These are phyloP conservation scores for Trypoxylus dichotomus DNA, from an alignment of 1,140 invertebrate species.

Conservation along the genomic window DNA sequence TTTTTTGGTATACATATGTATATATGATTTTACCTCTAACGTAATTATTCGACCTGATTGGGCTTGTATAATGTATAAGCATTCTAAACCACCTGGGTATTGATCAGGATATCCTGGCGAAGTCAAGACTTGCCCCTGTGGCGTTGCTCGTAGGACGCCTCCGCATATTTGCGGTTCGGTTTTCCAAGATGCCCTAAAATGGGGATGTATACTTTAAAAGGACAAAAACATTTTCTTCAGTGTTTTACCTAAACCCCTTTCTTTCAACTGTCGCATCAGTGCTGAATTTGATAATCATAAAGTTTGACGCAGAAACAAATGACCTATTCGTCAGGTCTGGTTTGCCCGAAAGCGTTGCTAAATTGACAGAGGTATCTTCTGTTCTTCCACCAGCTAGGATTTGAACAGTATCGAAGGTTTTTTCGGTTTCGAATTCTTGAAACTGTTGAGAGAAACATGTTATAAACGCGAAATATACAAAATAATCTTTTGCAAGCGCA, in stretches of 20 bases:
- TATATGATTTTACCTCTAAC: constrained; percentile 58
- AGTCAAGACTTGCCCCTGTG: constrained; percentile 79
- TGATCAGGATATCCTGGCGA: constrained; percentile 90
- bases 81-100: constrained; percentile 93
- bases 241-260: constrained; percentile 77
- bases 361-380: constrained; percentile 88
- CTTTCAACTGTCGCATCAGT: constrained; percentile 91
- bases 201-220: not conserved
- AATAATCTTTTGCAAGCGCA: not conserved
- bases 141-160: constrained; percentile 77
- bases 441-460: constrained; percentile 65
- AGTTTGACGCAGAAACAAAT: constrained; percentile 93
- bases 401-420: constrained; percentile 93
- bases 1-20: not conserved
- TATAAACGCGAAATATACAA: not conserved
- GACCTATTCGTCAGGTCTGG: constrained; percentile 79
- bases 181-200: constrained; percentile 81
- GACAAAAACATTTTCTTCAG: no score
- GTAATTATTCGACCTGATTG: constrained; percentile 86
- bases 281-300: constrained; percentile 97
- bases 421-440: constrained; percentile 96
- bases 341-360: constrained; percentile 89
- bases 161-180: constrained; percentile 90
- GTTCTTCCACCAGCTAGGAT: constrained; percentile 92
- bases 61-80: constrained; percentile 88